Evolutionary conservation across 2,888 invertebrate species (phyloP).

Genomic region (Drosophila algonquin): DNA sequence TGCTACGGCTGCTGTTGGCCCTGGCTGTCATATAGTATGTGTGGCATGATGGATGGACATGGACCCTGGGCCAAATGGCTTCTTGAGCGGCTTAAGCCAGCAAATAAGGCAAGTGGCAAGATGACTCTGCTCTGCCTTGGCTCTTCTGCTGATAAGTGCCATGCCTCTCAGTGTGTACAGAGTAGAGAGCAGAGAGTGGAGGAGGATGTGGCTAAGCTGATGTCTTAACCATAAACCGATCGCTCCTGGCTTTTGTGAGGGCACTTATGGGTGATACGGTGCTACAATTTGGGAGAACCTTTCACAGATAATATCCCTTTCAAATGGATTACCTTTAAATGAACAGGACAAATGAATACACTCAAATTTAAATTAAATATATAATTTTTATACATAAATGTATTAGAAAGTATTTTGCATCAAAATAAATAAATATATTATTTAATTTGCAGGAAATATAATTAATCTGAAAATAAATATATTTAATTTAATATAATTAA

Average conservation of each 20-base stretch:
- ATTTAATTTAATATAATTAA: too few species aligned
- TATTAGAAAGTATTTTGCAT: too few species aligned
- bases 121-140: conserved; percentile 1
- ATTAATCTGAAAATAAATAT: too few species aligned
- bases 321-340: background rate
- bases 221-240: background rate
- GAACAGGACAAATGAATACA: background rate
- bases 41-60: conserved; percentile 65
- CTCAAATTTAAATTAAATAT: too few species aligned
- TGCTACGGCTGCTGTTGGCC: conserved; percentile 23
- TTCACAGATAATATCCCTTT: background rate
- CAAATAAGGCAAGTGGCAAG: conserved; percentile 31
- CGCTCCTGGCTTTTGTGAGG: background rate
- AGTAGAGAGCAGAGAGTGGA: background rate
- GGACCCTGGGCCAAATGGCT: conserved; percentile 32
- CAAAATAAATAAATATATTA: too few species aligned
- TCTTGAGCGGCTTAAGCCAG: conserved; percentile 42
- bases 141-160: conserved; percentile 19
- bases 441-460: too few species aligned
- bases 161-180: background rate
- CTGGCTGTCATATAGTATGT: conserved; percentile 45
- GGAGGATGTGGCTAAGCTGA: background rate
- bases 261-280: background rate
- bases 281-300: background rate
- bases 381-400: too few species aligned